Evolutionary conservation across 2,888 invertebrate species (phyloP).

Genomic region (Cephus pygmeus): DNA sequence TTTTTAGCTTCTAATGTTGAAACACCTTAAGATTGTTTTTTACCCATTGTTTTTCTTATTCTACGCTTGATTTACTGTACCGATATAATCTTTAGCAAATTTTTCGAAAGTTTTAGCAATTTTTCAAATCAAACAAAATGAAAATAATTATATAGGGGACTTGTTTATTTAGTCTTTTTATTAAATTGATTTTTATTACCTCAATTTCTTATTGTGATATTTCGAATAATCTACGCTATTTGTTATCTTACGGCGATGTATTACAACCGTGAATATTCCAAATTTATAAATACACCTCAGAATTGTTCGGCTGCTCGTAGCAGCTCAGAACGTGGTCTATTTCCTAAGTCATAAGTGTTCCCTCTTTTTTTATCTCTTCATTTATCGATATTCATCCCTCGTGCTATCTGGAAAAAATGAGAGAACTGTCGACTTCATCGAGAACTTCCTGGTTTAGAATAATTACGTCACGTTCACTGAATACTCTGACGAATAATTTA

Average conservation of each 20-base stretch:
- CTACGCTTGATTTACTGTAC: neutral
- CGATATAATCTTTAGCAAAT: neutral
- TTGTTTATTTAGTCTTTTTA: neutral
- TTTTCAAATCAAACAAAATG: neutral
- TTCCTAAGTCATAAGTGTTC: neutral
- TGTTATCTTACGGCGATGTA: neutral
- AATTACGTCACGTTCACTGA: neutral
- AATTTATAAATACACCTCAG: neutral
- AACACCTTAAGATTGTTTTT: neutral
- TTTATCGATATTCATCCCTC: neutral
- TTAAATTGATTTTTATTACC: neutral
- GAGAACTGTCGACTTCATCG: neutral
- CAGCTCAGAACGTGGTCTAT: neutral
- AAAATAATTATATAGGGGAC: neutral
- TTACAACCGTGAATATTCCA: neutral
- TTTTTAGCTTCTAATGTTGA: neutral
- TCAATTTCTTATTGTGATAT: neutral
- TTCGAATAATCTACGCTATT: neutral
- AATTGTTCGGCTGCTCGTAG: neutral
- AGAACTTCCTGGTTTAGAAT: neutral
- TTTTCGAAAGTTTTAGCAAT: neutral
- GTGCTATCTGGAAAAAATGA: neutral
- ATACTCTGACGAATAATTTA: neutral
- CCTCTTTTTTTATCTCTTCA: neutral
- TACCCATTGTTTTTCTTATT: neutral